A percentile compares a stretch with the other conserved stretches of the same genome.
Conservation (phyloP, 2,113 vertebrate genomes). For the Charina bottae region DNA sequence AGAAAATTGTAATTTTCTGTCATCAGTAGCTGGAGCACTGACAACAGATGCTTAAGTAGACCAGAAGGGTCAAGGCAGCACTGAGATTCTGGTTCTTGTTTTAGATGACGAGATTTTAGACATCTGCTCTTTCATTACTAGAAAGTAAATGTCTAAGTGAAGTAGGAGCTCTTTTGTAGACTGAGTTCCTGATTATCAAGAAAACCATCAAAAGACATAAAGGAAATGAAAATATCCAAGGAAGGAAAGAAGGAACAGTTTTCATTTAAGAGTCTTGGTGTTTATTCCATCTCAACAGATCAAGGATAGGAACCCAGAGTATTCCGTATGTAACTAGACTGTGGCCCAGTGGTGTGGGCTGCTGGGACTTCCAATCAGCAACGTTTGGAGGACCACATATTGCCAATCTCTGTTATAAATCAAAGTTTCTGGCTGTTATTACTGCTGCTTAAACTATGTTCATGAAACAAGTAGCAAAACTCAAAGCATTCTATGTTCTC, state of each 20-base stretch:
- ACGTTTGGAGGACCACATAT: no score
- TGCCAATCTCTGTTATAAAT: background rate
- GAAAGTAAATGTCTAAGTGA: conserved; percentile 1
- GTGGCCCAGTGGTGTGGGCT: no score
- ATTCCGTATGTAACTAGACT: no score
- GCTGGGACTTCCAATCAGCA: no score
- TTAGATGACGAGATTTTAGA: conserved; percentile 44
- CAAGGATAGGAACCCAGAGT: no score
- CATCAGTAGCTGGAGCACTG: conserved; percentile 32
- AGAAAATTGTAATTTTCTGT: conserved; percentile 40
- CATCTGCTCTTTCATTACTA: conserved; percentile 26
- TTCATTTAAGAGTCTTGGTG: background rate
- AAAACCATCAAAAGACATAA: conserved; percentile 2
- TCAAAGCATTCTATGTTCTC: background rate
- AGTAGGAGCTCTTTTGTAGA: conserved; percentile 12
- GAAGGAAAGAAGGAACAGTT: background rate
- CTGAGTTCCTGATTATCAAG: conserved; percentile 11
- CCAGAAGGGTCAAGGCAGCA: conserved; percentile 39
- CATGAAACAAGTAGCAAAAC: background rate
- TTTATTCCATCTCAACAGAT: no score
- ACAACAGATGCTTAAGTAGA: conserved; percentile 25
- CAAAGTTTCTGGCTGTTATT: background rate
- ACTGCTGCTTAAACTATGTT: background rate
- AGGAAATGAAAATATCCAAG: background rate
- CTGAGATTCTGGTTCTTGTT: conserved; percentile 35